Percentiles rank a stretch among this genome's conserved stretches.
Evolutionary conservation across 2,888 invertebrate genomes (phyloP).

Genomic region (Erebia aethiops): DNA sequence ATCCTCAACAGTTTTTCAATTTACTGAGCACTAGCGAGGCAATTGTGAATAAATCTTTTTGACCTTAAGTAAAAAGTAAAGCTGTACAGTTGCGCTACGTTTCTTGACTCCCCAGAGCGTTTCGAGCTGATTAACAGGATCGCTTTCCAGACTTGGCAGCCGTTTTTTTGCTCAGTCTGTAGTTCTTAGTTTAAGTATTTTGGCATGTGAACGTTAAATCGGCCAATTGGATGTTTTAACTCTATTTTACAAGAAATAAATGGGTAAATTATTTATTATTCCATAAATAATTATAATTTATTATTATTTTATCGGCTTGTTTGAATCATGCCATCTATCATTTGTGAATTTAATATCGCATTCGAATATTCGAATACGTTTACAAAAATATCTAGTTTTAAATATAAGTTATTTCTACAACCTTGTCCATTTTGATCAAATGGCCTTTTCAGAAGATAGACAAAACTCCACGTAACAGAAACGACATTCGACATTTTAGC

Average conservation of each 20-base stretch:
- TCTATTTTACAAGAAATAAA: not conserved
- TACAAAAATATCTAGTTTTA: too few relatives aligned
- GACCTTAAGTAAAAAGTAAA: slow-evolving; percentile 13
- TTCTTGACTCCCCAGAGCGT: slow-evolving; percentile 1
- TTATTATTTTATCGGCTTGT: too few relatives aligned
- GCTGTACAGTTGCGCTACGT: not conserved
- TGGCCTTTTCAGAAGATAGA: too few relatives aligned
- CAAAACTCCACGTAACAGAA: too few relatives aligned
- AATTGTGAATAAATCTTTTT: slow-evolving; percentile 12
- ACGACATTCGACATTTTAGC: too few relatives aligned
- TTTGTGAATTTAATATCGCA: too few relatives aligned
- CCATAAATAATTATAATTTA: too few relatives aligned
- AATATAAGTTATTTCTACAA: too few relatives aligned
- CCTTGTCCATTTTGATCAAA: too few relatives aligned
- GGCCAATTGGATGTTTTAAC: not conserved
- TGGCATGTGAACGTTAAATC: not conserved
- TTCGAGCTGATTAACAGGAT: slow-evolving; percentile 15
- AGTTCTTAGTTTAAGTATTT: slow-evolving; percentile 8
- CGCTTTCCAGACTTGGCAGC: slow-evolving; percentile 17
- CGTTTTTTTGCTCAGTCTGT: slow-evolving; percentile 9
- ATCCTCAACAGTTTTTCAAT: slow-evolving; percentile 1
- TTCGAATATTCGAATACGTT: too few relatives aligned
- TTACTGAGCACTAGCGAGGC: slow-evolving; percentile 1
- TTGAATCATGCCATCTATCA: too few relatives aligned
- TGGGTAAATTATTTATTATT: too few relatives aligned